A percentile compares a stretch with the other conserved stretches of the same genome.
Evolutionary conservation across 2,113 vertebrate species (phyloP).

Genomic region (Thryonomys swinderianus): DNA sequence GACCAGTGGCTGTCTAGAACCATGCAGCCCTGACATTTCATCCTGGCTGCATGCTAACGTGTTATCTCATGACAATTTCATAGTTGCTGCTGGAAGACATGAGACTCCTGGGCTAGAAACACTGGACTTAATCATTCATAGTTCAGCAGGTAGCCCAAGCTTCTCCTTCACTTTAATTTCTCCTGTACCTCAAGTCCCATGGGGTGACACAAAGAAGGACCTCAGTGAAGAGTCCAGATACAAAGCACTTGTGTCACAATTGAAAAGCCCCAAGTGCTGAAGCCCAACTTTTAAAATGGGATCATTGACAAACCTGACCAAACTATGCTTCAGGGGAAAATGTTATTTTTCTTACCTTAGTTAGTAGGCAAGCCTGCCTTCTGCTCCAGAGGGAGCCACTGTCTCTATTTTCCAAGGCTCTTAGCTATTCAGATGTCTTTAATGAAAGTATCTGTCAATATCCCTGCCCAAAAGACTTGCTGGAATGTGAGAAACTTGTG

Average conservation of each 20-base stretch:
- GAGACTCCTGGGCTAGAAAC: background rate
- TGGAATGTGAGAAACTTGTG: background rate
- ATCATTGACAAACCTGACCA: background rate
- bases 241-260: background rate
- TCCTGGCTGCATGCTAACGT: background rate
- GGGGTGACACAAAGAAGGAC: background rate
- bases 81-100: background rate
- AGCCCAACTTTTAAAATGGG: background rate
- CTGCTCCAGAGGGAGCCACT: background rate
- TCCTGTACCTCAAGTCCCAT: background rate
- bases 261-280: background rate
- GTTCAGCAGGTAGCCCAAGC: background rate
- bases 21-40: background rate
- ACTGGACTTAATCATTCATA: background rate
- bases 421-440: slow-evolving; percentile 13
- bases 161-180: background rate
- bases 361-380: background rate
- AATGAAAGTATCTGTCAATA: background rate
- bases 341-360: background rate
- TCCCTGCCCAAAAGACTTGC: background rate
- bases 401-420: background rate
- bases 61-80: background rate
- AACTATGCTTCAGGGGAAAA: background rate
- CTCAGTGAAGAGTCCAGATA: background rate
- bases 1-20: background rate